Percentiles rank a stretch among this genome's conserved stretches.
Evolutionary conservation across 2,113 vertebrate genomes (phyloP).

Genomic region (Manacus vitellinus): DNA sequence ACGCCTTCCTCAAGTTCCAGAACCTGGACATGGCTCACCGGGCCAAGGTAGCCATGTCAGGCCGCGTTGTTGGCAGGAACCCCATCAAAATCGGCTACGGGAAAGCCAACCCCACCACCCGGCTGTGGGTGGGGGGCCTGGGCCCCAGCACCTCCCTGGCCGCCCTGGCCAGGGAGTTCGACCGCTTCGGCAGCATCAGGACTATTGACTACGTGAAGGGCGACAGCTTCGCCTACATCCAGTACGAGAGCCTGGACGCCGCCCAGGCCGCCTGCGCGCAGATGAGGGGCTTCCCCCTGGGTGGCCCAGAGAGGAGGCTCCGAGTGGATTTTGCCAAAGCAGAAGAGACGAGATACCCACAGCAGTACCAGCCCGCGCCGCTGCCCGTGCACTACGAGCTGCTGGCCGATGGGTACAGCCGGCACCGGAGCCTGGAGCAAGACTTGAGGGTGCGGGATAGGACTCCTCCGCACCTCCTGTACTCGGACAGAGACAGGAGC

Average conservation of each 20-base stretch:
- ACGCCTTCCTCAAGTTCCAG: slow-evolving; percentile 97
- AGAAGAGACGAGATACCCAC: slow-evolving; percentile 86
- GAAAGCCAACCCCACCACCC: slow-evolving; percentile 94
- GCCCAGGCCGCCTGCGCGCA: slow-evolving; percentile 94
- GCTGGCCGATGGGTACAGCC: slow-evolving; percentile 83
- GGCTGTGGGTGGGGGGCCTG: slow-evolving; percentile 95
- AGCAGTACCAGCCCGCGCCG: slow-evolving; percentile 81
- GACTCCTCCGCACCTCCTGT: slow-evolving; percentile 85
- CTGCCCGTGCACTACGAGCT: slow-evolving; percentile 88
- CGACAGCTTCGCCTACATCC: slow-evolving; percentile 95
- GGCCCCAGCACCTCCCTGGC: slow-evolving; percentile 90
- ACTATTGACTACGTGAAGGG: slow-evolving; percentile 97
- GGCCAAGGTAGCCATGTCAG: slow-evolving; percentile 97
- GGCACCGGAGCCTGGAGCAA: slow-evolving; percentile 88
- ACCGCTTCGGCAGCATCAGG: slow-evolving; percentile 95
- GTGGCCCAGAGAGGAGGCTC: slow-evolving; percentile 87
- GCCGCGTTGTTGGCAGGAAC: slow-evolving; percentile 90
- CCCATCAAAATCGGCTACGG: slow-evolving; percentile 96
- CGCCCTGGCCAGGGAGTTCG: slow-evolving; percentile 92
- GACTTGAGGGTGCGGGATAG: slow-evolving; percentile 89
- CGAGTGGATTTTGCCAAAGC: slow-evolving; percentile 96
- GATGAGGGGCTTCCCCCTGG: slow-evolving; percentile 94
- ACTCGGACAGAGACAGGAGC: slow-evolving; percentile 83
- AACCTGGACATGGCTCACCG: slow-evolving; percentile 98
- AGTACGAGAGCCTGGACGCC: slow-evolving; percentile 95